Evolutionary conservation across 2,888 invertebrate genomes (phyloP).

Genomic region (Petrolisthes manimaculis): DNA sequence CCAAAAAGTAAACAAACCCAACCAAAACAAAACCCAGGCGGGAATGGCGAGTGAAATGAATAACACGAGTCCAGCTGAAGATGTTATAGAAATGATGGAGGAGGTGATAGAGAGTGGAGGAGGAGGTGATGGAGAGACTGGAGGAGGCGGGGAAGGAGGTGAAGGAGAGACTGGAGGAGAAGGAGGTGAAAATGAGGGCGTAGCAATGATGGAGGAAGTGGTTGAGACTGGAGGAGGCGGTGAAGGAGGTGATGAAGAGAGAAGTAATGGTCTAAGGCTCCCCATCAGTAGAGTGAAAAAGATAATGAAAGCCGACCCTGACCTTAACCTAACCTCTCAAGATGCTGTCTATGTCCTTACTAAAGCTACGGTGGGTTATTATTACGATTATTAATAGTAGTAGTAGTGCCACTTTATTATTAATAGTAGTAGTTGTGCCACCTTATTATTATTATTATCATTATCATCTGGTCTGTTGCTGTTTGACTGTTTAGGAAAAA

Average conservation of each 20-base stretch:
- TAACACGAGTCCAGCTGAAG: no score
- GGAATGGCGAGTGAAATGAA: no score
- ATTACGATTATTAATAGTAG: background rate
- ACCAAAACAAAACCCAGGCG: no score
- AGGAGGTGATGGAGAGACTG: background rate
- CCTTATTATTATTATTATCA: background rate
- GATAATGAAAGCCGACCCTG: constrained; percentile 91
- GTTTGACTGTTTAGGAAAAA: constrained; percentile 71
- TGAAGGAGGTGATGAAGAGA: constrained; percentile 41
- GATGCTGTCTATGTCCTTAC: constrained; percentile 87
- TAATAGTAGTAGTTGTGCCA: no score
- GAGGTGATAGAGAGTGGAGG: background rate
- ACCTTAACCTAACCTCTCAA: constrained; percentile 81
- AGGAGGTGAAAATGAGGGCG: background rate
- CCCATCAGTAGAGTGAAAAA: constrained; percentile 84
- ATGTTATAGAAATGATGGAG: no score
- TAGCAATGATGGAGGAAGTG: background rate
- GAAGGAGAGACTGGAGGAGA: background rate
- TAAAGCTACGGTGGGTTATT: constrained; percentile 74
- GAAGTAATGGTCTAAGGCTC: constrained; percentile 72
- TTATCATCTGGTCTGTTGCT: constrained; percentile 68
- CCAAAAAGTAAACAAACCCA: no score
- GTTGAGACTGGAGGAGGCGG: constrained; percentile 18
- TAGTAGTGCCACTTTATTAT: no score
- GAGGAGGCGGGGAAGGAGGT: background rate